Evolutionary conservation across 2,113 vertebrate species (phyloP).

Genomic region (Pterophyllum scalare): DNA sequence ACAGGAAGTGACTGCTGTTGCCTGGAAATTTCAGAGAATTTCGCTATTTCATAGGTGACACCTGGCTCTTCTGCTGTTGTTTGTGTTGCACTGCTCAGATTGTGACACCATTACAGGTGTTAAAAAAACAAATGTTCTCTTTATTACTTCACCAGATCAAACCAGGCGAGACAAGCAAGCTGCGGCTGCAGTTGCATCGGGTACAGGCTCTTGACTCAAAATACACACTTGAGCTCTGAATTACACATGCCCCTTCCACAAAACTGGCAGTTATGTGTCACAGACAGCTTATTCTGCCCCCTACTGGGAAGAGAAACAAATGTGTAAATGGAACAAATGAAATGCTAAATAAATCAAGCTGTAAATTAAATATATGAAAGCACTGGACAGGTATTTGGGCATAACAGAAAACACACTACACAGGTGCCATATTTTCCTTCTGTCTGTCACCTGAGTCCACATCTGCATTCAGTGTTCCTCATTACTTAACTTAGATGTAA

Average conservation of each 20-base stretch:
- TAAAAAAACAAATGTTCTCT: background rate
- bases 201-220: background rate
- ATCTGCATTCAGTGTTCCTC: background rate
- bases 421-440: background rate
- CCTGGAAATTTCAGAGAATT: slow-evolving; percentile 68
- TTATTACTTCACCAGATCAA: background rate
- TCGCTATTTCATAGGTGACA: slow-evolving; percentile 28
- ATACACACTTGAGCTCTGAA: background rate
- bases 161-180: background rate
- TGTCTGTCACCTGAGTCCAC: background rate
- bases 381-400: too few relatives aligned
- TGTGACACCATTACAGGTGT: too few relatives aligned
- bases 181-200: background rate
- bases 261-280: background rate
- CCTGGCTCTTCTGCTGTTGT: background rate
- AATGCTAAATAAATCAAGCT: background rate
- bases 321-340: background rate
- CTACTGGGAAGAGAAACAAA: background rate
- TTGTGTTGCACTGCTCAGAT: background rate
- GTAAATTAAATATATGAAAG: too few relatives aligned
- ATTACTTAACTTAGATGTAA: background rate
- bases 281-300: background rate
- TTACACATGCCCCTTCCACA: background rate
- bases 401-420: too few relatives aligned
- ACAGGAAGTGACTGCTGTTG: slow-evolving; percentile 70